Evolutionary conservation across 2,888 invertebrate species (phyloP), one percentile per base, ranked within the genome.

Genomic region (Phalangium opilio): DNA sequence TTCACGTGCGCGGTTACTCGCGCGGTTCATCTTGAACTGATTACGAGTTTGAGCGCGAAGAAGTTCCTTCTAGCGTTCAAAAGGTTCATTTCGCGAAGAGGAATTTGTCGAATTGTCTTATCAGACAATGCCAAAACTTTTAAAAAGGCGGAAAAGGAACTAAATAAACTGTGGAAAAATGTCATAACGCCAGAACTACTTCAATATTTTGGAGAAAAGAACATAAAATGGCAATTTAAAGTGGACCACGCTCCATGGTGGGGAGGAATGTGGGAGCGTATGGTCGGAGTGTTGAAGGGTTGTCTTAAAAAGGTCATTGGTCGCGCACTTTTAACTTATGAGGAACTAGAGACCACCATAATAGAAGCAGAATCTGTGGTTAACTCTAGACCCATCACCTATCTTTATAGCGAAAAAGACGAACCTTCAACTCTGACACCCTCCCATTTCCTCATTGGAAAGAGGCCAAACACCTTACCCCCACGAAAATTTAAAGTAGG

Each of bases 101-200:
- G 27, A 27, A 8, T 27, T 4, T 27, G 27, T 27, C 4, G 8
- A 7, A 27, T 27, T 27, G 4, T 27, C 5, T 8, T 27, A 27
- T 48, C 49, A 4, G 55, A 58, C 21, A 55, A 56, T 43, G 54
- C 43, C 0, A 57, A 48, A 1, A 56, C 53, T 33, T 57, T 59
- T 40, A 44, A 53, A 4, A 54, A 54, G 2, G 50, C 45, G 12
- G 27, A 44, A 17, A 43, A 32, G 1, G 49, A 52, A 45, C 19
- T 55, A 12, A 36, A 45, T 32, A 41, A 33, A 14, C 42, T 45
- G 7, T 17, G 18, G 12, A 32, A 15, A 7, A 7, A 27, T 3
- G 41, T 48, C 2, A 8, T 35, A 14, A 35, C 14, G 1, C 39
- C 17, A 2, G 1, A 48, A 10, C 1, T 44, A 2, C 2, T 17